phyloP scores from a whole-genome alignment of 2,888 invertebrate genomes.

The Plutella xylostella region DNA sequence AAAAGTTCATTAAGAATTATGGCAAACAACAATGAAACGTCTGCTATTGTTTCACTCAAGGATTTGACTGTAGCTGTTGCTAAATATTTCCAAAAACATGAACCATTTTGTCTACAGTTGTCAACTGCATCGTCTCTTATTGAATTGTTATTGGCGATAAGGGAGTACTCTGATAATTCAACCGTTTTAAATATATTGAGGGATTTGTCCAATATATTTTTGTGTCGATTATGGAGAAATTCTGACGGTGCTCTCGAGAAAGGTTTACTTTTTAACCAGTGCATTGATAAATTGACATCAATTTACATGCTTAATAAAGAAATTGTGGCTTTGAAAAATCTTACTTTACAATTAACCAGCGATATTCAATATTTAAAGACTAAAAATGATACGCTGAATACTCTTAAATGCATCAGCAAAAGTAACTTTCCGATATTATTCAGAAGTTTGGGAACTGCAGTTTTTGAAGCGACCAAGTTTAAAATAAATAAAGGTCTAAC shows the following conservation, averaged over 20 bases:
- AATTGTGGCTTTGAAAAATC: conserved; percentile 66
- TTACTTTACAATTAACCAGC: conserved; percentile 64
- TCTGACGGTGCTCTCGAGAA: conserved; percentile 72
- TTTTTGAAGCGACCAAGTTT: conserved; percentile 67
- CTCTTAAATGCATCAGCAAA: conserved; percentile 75
- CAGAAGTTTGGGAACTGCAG: conserved; percentile 72
- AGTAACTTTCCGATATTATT: conserved; percentile 76
- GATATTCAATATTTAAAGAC: conserved; percentile 69
- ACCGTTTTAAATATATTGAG: conserved; percentile 51
- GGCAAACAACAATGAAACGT: conserved; percentile 29
- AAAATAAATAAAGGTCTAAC: conserved; percentile 60
- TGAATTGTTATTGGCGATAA: conserved; percentile 60
- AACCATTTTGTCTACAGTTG: conserved; percentile 64
- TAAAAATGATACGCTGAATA: conserved; percentile 68
- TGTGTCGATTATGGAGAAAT: conserved; percentile 77
- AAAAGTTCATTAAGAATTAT: conserved; percentile 50
- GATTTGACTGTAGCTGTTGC: conserved; percentile 43
- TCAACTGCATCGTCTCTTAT: conserved; percentile 67
- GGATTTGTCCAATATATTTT: conserved; percentile 52
- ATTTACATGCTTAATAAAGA: conserved; percentile 73
- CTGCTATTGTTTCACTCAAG: conserved; percentile 37
- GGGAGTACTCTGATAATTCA: conserved; percentile 46
- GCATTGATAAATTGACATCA: conserved; percentile 73
- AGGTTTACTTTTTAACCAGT: conserved; percentile 73
- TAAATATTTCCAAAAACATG: conserved; percentile 50